Conservation (phyloP, 35 echinoderm and acorn worm genomes). For the Stichopus chloronotus region DNA sequence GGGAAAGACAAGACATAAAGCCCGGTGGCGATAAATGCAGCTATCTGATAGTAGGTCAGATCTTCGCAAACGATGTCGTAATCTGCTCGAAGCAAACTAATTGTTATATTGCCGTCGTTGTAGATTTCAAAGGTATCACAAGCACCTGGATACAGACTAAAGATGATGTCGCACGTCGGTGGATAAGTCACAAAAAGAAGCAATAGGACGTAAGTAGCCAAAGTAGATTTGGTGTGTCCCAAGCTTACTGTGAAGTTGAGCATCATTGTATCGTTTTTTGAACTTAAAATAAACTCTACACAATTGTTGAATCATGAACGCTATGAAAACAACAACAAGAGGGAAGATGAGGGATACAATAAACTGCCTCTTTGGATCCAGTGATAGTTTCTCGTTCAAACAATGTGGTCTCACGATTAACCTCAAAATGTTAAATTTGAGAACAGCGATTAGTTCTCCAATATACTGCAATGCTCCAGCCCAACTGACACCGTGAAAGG, state of each 20-base stretch:
- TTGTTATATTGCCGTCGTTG: not conserved
- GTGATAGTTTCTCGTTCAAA: not conserved
- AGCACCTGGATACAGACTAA: not conserved
- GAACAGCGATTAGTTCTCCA: not conserved
- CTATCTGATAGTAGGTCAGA: not conserved
- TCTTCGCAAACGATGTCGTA: not conserved
- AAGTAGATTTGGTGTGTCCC: not conserved
- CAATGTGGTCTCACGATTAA: slow-evolving; percentile 5
- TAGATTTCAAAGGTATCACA: not conserved
- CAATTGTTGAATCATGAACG: not conserved
- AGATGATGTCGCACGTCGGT: not conserved
- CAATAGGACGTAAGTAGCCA: not conserved
- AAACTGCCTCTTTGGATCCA: not conserved
- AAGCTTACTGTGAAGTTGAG: not conserved
- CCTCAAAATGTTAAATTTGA: slow-evolving; percentile 27
- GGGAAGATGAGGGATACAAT: not conserved
- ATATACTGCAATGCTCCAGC: slow-evolving; percentile 1
- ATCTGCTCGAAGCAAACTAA: not conserved
- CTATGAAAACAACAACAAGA: not conserved
- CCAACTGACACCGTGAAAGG: slow-evolving; percentile 26
- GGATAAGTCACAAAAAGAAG: not conserved
- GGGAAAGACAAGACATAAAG: not conserved
- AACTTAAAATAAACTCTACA: not conserved
- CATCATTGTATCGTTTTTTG: not conserved
- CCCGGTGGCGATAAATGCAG: not conserved